Evolutionary conservation across 2,113 vertebrate species (phyloP).

Genomic region (Philantomba maxwellii): DNA sequence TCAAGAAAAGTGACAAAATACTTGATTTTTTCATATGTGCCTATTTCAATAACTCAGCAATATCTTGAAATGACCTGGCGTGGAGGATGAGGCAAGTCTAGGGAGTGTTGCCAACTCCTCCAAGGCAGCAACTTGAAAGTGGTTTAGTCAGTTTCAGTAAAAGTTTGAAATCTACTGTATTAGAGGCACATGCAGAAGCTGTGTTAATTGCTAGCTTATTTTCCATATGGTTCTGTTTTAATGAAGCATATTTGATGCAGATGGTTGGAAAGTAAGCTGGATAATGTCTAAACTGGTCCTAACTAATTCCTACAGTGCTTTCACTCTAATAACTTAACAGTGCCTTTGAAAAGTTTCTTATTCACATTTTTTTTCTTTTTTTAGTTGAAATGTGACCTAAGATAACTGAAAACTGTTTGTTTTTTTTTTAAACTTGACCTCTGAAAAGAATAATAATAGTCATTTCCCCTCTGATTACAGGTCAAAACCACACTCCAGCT

Average conservation of each 20-base stretch:
- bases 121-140: constrained; percentile 87
- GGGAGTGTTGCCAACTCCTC: constrained; percentile 82
- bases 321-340: constrained; percentile 80
- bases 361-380: constrained; percentile 76
- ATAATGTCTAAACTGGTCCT: constrained; percentile 87
- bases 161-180: constrained; percentile 91
- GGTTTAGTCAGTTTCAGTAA: constrained; percentile 90
- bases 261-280: constrained; percentile 91
- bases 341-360: constrained; percentile 78
- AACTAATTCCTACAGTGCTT: constrained; percentile 84
- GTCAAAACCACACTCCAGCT: constrained; percentile 80
- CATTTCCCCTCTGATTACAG: constrained; percentile 79
- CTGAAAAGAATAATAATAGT: constrained; percentile 78
- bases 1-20: constrained; percentile 59
- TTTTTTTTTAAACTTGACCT: constrained; percentile 76
- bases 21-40: constrained; percentile 55
- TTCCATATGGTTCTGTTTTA: constrained; percentile 98
- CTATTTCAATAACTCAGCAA: constrained; percentile 69
- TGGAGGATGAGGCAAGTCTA: constrained; percentile 77
- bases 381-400: constrained; percentile 82
- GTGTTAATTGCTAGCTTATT: constrained; percentile 94
- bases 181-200: constrained; percentile 88
- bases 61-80: constrained; percentile 76
- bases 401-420: constrained; percentile 80
- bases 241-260: constrained; percentile 95